Base-by-base conservation (phyloP, 2,888 invertebrate genomes). In the Plagiodera versicolora region DNA sequence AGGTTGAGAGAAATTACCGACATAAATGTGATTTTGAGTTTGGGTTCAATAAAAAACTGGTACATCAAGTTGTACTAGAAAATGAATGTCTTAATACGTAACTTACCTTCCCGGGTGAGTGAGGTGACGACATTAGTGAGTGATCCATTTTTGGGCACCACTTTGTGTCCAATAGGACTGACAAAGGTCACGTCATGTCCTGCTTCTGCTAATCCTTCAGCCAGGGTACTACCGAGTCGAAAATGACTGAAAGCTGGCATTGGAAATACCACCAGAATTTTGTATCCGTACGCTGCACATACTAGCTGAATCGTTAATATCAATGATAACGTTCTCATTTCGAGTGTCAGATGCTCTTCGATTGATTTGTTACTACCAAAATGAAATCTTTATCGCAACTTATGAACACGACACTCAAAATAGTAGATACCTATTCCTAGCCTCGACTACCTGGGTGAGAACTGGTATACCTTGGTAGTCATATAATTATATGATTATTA, bases 21-120 rank as follows among this genome's bases (percentile, higher is more conserved):
- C n/a, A n/a, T n/a, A n/a, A n/a, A n/a, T 24, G 24, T 24, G 24
- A 24, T 24, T 24, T 24, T 24, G 24, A 24, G 6, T 24, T 5
- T 24, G 24, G 6, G 4, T 24, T 24, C 24, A 24, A 24, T 24
- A 24, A n/a, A n/a, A n/a, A n/a, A n/a, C n/a, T n/a, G n/a, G n/a
- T n/a, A n/a, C n/a, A n/a, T n/a, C n/a, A n/a, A n/a, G n/a, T n/a
- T n/a, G n/a, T n/a, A n/a, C n/a, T n/a, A n/a, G n/a, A n/a, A n/a
- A n/a, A n/a, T n/a, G n/a, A n/a, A n/a, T n/a, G n/a, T n/a, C n/a
- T 24, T 6, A 24, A 24, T 24, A 24, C n/a, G 24, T 24, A 24
- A 24, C 24, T 32, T 32, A 32, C 32, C 10, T 32, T 86, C 84
- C 48, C 85, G 68, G 54, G 82, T 74, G 19, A 78, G 75, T 74